Conservation (phyloP, 2,113 vertebrate species). For the Takifugu flavidus region DNA sequence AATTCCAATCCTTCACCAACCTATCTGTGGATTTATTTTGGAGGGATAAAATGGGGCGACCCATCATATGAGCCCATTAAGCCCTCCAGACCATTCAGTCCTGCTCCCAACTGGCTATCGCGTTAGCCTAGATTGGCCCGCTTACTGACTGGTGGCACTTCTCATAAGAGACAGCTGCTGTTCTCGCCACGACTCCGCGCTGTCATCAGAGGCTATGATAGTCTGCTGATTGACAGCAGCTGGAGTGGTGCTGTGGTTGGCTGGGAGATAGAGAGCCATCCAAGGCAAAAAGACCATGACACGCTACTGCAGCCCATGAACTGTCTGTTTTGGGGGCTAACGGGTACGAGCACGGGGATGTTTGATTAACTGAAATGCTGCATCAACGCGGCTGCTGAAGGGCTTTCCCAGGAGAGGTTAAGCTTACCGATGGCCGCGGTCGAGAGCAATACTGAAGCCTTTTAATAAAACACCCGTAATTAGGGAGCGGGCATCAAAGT, state of each 20-base stretch:
- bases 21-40: conserved; percentile 42
- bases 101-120: conserved; percentile 60
- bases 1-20: not conserved
- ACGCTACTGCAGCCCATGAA: conserved; percentile 19
- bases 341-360: conserved; percentile 33
- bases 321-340: conserved; percentile 52
- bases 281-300: conserved; percentile 17
- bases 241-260: conserved; percentile 51
- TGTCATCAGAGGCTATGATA: conserved; percentile 74
- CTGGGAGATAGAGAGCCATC: conserved; percentile 32
- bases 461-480: conserved; percentile 88
- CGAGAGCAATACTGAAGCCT: conserved; percentile 72
- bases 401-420: conserved; percentile 72
- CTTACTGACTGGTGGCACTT: conserved; percentile 70
- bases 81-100: conserved; percentile 52
- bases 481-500: conserved; percentile 81
- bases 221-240: conserved; percentile 72
- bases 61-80: conserved; percentile 62
- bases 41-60: conserved; percentile 37
- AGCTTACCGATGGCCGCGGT: conserved; percentile 71
- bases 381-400: conserved; percentile 59
- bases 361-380: conserved; percentile 77
- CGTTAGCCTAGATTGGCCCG: conserved; percentile 60
- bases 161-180: conserved; percentile 72
- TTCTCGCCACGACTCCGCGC: conserved; percentile 57